Evolutionary conservation across 2,888 invertebrate genomes (phyloP).

Genomic region (Protophormia terraenovae): DNA sequence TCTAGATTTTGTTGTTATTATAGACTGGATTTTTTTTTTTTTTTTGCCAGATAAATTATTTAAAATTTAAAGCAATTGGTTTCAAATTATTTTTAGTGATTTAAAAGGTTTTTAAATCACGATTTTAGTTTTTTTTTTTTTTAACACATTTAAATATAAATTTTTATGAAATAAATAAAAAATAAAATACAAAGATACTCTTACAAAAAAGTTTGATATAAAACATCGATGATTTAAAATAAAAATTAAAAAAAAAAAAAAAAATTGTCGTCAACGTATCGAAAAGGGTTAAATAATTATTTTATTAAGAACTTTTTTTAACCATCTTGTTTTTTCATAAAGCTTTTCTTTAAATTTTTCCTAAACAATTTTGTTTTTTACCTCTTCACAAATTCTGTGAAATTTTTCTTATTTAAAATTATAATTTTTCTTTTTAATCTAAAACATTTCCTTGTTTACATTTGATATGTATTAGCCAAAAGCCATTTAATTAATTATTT

Average conservation of each 20-base stretch:
- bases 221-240: too few relatives aligned
- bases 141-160: not conserved
- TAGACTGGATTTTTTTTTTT: constrained; percentile 17
- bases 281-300: not conserved
- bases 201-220: too few relatives aligned
- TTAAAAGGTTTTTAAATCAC: not conserved
- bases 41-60: too few relatives aligned
- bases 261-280: too few relatives aligned
- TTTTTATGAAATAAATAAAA: not conserved
- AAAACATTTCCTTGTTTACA: constrained; percentile 49
- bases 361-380: not conserved
- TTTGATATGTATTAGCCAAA: constrained; percentile 15
- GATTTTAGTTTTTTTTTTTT: not conserved
- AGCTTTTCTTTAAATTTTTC: not conserved
- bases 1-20: constrained; percentile 6
- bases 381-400: not conserved
- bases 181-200: too few relatives aligned
- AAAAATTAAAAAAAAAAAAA: too few relatives aligned
- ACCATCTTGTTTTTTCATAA: not conserved
- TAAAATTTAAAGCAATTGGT: not conserved
- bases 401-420: constrained; percentile 15
- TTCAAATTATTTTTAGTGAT: not conserved
- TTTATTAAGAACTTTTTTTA: not conserved
- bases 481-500: constrained; percentile 41
- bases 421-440: constrained; percentile 1